Evolutionary conservation across 2,888 invertebrate species (phyloP).

Genomic region (Caenorhabditis angaria): DNA sequence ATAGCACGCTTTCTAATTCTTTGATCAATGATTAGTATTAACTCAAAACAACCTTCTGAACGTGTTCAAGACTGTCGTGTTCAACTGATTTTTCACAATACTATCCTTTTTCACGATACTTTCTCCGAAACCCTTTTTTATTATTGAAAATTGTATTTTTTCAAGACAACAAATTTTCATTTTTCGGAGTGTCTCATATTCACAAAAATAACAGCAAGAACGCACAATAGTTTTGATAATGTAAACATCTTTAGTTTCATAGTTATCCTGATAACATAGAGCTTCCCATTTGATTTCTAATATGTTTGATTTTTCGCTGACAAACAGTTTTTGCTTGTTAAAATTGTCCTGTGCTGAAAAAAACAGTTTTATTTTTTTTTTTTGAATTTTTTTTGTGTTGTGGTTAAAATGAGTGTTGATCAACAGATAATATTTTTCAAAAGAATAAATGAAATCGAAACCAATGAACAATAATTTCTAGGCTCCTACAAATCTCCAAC

Average conservation of each 20-base stretch:
- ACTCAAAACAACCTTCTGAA: neutral
- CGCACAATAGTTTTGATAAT: neutral
- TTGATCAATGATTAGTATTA: no score
- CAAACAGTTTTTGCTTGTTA: neutral
- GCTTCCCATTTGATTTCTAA: neutral
- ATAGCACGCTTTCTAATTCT: conserved; percentile 3
- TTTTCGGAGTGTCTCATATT: neutral
- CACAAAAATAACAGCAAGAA: neutral
- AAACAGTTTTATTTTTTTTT: neutral
- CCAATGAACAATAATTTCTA: neutral
- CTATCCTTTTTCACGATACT: neutral
- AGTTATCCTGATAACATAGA: neutral
- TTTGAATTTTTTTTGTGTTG: neutral
- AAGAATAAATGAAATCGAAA: neutral
- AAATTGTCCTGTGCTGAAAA: neutral
- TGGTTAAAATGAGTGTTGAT: neutral
- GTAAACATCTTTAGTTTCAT: neutral
- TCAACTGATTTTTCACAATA: neutral
- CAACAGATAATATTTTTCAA: no score
- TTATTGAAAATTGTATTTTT: no score
- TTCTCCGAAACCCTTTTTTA: no score
- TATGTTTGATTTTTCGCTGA: neutral
- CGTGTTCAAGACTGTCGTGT: neutral
- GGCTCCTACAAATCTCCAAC: conserved; percentile 52
- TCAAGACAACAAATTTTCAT: no score